Percentiles rank a stretch among this genome's conserved stretches.
Conservation (phyloP, 2,888 invertebrate species). For the Dasysyrphus albostriatus region DNA sequence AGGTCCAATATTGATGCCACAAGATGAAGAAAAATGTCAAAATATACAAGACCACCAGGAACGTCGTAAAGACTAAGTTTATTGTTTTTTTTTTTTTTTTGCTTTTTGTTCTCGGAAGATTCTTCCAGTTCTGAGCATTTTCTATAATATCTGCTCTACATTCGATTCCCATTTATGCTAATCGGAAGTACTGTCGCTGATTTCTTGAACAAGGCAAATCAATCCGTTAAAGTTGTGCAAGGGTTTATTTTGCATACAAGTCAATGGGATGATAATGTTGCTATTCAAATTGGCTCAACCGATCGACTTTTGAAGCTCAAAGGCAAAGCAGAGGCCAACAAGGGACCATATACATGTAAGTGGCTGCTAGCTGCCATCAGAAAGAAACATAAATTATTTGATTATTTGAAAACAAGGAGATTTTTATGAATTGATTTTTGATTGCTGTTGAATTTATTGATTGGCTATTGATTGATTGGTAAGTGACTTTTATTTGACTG, state of each 20-base stretch:
- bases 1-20: conserved; percentile 55
- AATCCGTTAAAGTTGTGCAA: conserved; percentile 10
- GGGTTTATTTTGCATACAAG: conserved; percentile 49
- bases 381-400: conserved; percentile 53
- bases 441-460: conserved; percentile 75
- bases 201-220: conserved; percentile 51
- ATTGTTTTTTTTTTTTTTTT: not conserved
- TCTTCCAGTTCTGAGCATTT: conserved; percentile 12
- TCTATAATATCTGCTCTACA: conserved; percentile 58
- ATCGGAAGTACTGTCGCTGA: conserved; percentile 37
- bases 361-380: not conserved
- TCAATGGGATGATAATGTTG: conserved; percentile 55
- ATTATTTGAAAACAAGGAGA: conserved; percentile 63
- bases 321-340: not conserved
- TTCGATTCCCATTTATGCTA: conserved; percentile 64
- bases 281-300: conserved; percentile 59
- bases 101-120: not conserved
- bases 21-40: conserved; percentile 61
- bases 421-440: conserved; percentile 76
- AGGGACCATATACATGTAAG: not conserved
- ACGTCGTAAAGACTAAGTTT: conserved; percentile 35
- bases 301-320: not conserved
- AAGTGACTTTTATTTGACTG: conserved; percentile 69
- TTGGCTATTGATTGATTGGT: conserved; percentile 64
- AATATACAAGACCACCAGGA: conserved; percentile 60